A percentile compares a stretch with the other conserved stretches of the same genome.
These are phyloP conservation scores for Chamaea fasciata DNA, from an alignment of 2,113 vertebrate genomes.

Conservation along the genomic window DNA sequence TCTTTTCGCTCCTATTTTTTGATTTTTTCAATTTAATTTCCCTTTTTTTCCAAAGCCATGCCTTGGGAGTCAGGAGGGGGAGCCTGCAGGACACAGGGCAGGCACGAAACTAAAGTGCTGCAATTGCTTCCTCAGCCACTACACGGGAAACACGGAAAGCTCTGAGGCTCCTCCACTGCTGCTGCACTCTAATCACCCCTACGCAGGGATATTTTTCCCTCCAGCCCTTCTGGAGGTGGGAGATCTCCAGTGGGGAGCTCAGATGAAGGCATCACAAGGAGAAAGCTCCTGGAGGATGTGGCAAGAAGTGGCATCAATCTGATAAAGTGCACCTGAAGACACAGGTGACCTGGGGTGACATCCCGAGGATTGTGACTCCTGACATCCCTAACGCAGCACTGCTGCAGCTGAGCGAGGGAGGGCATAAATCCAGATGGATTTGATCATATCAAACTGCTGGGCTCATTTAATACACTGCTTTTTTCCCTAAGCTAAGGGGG, in stretches of 20 bases:
- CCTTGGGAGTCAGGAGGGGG: not conserved
- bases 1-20: not conserved
- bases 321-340: not conserved
- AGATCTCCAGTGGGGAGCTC: not conserved
- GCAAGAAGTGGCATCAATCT: not conserved
- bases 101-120: not conserved
- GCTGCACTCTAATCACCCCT: not conserved
- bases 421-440: not conserved
- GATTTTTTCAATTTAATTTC: not conserved
- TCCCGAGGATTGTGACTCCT: not conserved
- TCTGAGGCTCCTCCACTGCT: not conserved
- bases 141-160: not conserved
- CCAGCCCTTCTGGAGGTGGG: not conserved
- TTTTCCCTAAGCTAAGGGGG: not conserved
- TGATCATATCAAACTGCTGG: not conserved
- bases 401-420: not conserved
- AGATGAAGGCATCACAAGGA: not conserved
- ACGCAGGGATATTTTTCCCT: not conserved
- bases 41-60: not conserved
- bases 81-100: not conserved
- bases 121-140: not conserved
- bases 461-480: not conserved
- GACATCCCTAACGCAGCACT: not conserved
- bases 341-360: not conserved
- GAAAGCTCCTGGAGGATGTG: not conserved